Conservation (phyloP, 2,888 invertebrate genomes). For the Drepanosiphum platanoidis region DNA sequence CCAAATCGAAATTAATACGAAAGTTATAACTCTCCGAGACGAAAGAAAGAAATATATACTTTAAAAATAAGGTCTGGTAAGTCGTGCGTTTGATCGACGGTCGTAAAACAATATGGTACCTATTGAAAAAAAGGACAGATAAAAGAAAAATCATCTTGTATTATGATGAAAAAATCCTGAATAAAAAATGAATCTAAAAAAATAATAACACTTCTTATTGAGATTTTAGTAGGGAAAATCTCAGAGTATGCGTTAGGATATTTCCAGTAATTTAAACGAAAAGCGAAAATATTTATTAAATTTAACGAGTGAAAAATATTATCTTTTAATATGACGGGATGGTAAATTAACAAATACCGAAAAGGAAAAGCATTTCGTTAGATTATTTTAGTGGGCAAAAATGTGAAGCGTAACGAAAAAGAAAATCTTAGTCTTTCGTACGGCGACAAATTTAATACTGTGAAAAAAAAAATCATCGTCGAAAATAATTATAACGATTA, state of each 20-base stretch:
- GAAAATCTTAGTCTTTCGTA: not conserved
- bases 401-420: not conserved
- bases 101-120: constrained; percentile 39
- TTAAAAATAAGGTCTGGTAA: constrained; percentile 27
- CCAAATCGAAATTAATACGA: constrained; percentile 46
- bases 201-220: not conserved
- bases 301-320: not conserved
- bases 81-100: constrained; percentile 19
- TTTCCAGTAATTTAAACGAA: not conserved
- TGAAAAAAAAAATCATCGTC: not conserved
- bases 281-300: not conserved
- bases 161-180: not conserved
- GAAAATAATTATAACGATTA: too few relatives aligned
- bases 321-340: too few relatives aligned
- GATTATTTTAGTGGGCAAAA: not conserved
- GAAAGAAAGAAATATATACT: constrained; percentile 35
- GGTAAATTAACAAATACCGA: not conserved
- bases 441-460: not conserved
- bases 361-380: not conserved
- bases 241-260: not conserved
- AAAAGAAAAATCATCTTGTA: not conserved
- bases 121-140: constrained; percentile 17
- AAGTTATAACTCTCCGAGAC: constrained; percentile 14
- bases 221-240: not conserved
- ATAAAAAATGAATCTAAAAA: not conserved